Percentiles rank a stretch among this genome's conserved stretches.
Conservation (phyloP, 2,888 invertebrate species). For the Aquatica leii region DNA sequence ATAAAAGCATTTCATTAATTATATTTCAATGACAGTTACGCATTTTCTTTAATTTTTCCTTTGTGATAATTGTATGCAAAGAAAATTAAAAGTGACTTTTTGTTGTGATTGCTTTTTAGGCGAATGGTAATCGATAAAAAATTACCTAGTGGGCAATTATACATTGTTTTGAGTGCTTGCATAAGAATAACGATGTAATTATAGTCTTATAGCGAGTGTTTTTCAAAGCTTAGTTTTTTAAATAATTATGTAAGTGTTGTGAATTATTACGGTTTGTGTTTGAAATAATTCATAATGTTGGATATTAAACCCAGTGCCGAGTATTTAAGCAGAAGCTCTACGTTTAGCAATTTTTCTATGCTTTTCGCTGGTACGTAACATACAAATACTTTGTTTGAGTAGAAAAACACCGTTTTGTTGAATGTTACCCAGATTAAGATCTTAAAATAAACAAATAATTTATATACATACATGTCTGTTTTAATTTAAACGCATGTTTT, state of each 20-base stretch:
- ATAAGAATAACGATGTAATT: neutral
- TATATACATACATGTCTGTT: neutral
- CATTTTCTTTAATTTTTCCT: slow-evolving; percentile 5
- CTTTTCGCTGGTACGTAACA: slow-evolving; percentile 71
- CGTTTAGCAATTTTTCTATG: slow-evolving; percentile 95
- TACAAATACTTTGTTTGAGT: slow-evolving; percentile 1
- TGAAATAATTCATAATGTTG: slow-evolving; percentile 68
- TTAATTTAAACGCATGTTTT: neutral
- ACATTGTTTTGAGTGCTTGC: neutral
- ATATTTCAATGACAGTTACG: slow-evolving; percentile 10
- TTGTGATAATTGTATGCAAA: neutral
- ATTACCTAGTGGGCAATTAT: too few relatives aligned
- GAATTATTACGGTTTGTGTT: slow-evolving; percentile 21
- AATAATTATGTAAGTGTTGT: slow-evolving; percentile 30
- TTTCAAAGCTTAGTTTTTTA: neutral
- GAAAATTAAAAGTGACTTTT: slow-evolving; percentile 2
- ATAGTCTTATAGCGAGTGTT: neutral
- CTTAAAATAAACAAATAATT: too few relatives aligned
- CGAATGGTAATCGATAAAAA: too few relatives aligned
- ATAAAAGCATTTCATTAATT: slow-evolving; percentile 11
- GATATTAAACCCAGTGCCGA: slow-evolving; percentile 93
- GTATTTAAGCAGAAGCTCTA: slow-evolving; percentile 90
- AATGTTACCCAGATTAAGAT: too few relatives aligned
- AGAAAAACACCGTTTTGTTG: neutral
- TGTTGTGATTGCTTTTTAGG: neutral